A percentile compares a stretch with the other conserved stretches of the same genome.
phyloP scores from a whole-genome alignment of 2,797 vertebrate species.

The Bradypodion ventrale region DNA sequence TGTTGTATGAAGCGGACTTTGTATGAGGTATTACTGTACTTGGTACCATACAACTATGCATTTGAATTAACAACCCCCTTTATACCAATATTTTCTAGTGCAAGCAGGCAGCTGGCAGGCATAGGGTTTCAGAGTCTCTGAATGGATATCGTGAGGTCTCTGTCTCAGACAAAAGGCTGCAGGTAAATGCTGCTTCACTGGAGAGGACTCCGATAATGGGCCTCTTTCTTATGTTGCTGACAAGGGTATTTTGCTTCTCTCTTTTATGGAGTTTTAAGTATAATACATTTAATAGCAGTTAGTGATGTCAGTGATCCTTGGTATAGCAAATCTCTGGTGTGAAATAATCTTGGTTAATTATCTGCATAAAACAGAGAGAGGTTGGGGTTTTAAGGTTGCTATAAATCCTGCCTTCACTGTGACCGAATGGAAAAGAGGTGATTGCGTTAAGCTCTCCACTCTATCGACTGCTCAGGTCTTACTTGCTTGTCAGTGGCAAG shows the following conservation, averaged over 20 bases:
- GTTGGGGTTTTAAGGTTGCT: conserved; percentile 70
- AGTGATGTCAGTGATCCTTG: conserved; percentile 76
- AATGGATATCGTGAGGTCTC: conserved; percentile 48
- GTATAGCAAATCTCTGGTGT: conserved; percentile 74
- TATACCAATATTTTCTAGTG: not conserved
- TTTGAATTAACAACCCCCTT: not conserved
- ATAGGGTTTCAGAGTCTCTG: conserved; percentile 23
- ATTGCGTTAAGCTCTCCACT: conserved; percentile 74
- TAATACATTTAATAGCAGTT: conserved; percentile 74
- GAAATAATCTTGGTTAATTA: conserved; percentile 78
- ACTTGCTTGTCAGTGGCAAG: not conserved
- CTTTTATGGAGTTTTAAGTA: conserved; percentile 74
- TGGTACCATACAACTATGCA: not conserved
- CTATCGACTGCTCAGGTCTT: conserved; percentile 49
- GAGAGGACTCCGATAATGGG: conserved; percentile 47
- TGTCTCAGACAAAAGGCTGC: conserved; percentile 50
- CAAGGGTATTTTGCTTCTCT: conserved; percentile 63
- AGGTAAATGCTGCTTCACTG: conserved; percentile 47
- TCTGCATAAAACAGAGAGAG: conserved; percentile 75
- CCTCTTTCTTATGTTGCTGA: conserved; percentile 68
- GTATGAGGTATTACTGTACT: too few relatives aligned
- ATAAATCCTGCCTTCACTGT: conserved; percentile 70
- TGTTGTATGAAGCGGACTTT: too few relatives aligned
- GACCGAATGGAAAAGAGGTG: conserved; percentile 61
- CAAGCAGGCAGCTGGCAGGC: not conserved